Conservation (phyloP, 2,797 vertebrate genomes). For the Darevskia mixta region DNA sequence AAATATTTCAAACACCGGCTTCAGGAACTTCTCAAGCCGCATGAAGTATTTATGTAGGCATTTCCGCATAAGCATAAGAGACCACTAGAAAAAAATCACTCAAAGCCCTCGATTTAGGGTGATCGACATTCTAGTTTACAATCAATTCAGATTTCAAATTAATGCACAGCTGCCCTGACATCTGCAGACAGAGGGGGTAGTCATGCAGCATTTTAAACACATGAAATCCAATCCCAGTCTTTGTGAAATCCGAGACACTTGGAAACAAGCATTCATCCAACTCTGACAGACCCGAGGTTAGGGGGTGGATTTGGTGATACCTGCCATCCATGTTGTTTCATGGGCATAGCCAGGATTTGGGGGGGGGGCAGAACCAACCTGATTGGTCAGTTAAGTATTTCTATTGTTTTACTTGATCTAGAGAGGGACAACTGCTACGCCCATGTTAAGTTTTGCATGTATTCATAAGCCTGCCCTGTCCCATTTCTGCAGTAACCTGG, state of each 20-base stretch:
- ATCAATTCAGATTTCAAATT: not conserved
- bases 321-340: no score
- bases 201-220: not conserved
- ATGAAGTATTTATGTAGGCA: not conserved
- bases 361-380: no score
- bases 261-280: not conserved
- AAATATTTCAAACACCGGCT: conserved; percentile 2
- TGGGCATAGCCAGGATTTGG: no score
- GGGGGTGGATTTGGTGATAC: no score
- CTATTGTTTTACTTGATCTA: no score
- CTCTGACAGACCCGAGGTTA: not conserved
- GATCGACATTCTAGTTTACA: not conserved
- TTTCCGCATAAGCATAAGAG: not conserved
- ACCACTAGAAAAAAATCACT: not conserved
- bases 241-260: not conserved
- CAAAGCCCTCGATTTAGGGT: not conserved
- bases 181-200: not conserved
- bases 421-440: no score
- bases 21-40: conserved; percentile 6
- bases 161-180: not conserved
- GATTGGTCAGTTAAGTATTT: no score
- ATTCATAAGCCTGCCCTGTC: no score
- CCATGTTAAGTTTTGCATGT: no score
- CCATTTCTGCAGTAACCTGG: no score
- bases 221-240: not conserved